phyloP scores from a whole-genome alignment of 2,797 vertebrate genomes.

The Gymnothorax reevesii region DNA sequence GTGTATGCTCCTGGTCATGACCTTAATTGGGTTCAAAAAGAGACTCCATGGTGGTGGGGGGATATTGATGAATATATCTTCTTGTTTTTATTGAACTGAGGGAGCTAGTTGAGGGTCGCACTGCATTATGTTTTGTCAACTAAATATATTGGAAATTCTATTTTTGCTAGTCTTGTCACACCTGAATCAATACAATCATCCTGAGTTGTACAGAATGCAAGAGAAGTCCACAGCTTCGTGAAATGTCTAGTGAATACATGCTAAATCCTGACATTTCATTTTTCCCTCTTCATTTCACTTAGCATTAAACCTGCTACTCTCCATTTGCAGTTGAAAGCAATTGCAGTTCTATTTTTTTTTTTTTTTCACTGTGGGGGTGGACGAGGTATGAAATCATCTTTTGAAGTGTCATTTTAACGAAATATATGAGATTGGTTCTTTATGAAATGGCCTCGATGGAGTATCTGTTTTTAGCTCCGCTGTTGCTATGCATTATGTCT shows the following conservation, averaged over 20 bases:
- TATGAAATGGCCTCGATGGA: constrained; percentile 31
- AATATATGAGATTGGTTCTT: constrained; percentile 32
- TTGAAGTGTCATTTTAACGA: constrained; percentile 27
- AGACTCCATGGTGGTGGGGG: background rate
- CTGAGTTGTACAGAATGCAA: background rate
- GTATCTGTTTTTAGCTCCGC: constrained; percentile 29
- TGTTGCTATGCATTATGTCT: constrained; percentile 48
- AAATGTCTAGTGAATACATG: background rate
- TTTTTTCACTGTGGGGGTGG: constrained; percentile 25
- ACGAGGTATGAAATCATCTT: constrained; percentile 24
- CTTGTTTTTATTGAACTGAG: background rate
- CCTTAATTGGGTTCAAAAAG: background rate
- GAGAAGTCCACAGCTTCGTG: background rate
- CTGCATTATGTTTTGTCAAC: background rate
- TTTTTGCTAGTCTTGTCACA: background rate
- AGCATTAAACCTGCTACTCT: constrained; percentile 2
- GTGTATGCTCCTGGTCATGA: no score
- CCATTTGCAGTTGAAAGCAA: constrained; percentile 10
- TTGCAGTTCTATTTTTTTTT: background rate
- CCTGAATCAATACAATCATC: background rate
- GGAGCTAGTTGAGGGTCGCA: background rate
- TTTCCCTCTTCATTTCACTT: background rate
- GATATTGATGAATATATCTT: no score
- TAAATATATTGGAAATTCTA: background rate
- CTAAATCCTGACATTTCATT: background rate